phyloP scores from a whole-genome alignment of 2,797 vertebrate genomes.

The Cossypha dichroa region DNA sequence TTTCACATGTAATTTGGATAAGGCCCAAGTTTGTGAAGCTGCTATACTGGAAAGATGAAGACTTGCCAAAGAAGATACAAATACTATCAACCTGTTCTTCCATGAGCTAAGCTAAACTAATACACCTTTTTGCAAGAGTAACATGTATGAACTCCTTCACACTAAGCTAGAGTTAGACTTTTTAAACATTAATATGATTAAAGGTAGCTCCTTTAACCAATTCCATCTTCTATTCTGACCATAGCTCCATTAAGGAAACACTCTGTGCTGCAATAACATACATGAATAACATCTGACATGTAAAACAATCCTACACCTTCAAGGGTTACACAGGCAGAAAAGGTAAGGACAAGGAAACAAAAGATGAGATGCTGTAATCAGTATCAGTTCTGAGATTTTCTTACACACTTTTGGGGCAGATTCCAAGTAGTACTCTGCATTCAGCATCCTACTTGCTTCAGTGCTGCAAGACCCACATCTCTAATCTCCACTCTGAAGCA shows the following conservation, averaged over 20 bases:
- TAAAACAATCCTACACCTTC: background rate
- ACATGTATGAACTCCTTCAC: background rate
- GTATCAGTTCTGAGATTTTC: background rate
- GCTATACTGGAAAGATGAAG: background rate
- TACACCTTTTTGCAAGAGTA: background rate
- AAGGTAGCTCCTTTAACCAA: background rate
- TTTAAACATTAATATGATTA: background rate
- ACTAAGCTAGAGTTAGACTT: background rate
- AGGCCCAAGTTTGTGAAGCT: background rate
- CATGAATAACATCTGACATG: accelerated
- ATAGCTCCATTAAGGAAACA: background rate
- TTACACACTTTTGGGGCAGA: background rate
- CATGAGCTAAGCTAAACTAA: background rate
- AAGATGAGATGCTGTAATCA: background rate
- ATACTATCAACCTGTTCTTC: background rate
- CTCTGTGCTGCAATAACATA: background rate
- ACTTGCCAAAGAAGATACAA: accelerated
- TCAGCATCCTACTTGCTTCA: background rate
- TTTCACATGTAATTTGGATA: background rate
- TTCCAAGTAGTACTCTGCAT: background rate
- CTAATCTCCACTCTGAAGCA: background rate
- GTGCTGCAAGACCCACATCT: accelerated
- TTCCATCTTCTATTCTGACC: background rate
- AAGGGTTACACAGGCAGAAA: background rate
- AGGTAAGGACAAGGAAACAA: background rate